phyloP scores from a whole-genome alignment of 2,113 vertebrate species.

The Rutilus rutilus region DNA sequence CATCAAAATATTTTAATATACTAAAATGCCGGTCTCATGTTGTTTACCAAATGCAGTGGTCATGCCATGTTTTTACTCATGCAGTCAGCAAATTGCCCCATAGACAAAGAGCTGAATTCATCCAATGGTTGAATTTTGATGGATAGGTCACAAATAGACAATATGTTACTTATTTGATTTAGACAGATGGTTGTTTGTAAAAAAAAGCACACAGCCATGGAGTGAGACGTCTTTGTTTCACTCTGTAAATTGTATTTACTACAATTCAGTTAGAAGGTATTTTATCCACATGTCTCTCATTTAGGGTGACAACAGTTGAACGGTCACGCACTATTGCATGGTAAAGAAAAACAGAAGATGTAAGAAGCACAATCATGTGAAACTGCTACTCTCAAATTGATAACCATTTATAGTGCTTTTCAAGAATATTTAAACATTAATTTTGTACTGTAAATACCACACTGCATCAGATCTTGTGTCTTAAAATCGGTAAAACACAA shows the following conservation, averaged over 20 bases:
- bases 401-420: neutral
- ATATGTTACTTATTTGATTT: conserved; percentile 22
- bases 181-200: neutral
- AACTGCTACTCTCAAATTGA: neutral
- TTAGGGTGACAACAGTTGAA: conserved; percentile 19
- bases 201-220: neutral
- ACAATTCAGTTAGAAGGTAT: conserved; percentile 41
- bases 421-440: neutral
- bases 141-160: conserved; percentile 17
- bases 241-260: conserved; percentile 38
- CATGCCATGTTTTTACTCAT: neutral
- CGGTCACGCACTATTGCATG: neutral
- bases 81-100: neutral
- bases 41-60: conserved; percentile 8
- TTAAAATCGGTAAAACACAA: neutral
- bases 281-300: conserved; percentile 26
- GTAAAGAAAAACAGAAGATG: neutral
- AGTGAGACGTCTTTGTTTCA: neutral
- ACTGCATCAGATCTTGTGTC: neutral
- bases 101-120: neutral
- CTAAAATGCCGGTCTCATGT: neutral
- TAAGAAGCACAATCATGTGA: neutral
- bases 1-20: neutral
- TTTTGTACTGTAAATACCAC: neutral
- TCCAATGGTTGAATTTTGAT: neutral